Base-by-base conservation (phyloP, 1,140 invertebrate genomes). In the Sycobia sp. region DNA sequence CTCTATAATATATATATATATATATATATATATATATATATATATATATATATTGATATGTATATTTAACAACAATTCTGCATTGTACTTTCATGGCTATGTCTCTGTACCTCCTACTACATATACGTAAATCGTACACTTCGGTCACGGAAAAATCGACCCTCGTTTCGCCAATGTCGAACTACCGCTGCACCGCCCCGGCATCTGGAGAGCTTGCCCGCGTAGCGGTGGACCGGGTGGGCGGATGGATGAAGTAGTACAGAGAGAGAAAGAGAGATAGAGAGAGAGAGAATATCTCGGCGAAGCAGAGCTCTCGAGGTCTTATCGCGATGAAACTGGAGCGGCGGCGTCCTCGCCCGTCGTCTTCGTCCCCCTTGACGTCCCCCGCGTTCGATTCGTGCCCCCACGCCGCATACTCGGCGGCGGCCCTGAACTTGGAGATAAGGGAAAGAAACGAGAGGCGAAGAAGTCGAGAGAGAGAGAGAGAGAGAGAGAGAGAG, bases 261-360 rank as follows among this genome's bases (percentile, higher is more conserved):
- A 4, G 29, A 32, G 29, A 32, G 29, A 34, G 18, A 34, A 3
- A 34, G 11, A 36, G 23, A 38, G 32, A 36, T 32, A 18, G 16
- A 18, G 23, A 44, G 39, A 27, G 9, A 23, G 25, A 34, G 20
- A 55, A 55, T 27, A 59, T 62, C 44, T 25, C 46, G 32, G 14
- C 47, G 34, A 43, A 41, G 51, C 34, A 25, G n/a, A n/a, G 25
- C 43, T 2, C 43, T 46, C n/a, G 27, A 13, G 27, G 5, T 53
- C 49, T 59, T 59, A 68, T 69, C 66, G 34, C 27, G 16, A 43
- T 38, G 44, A 34, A 51, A 67, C 67, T 56, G 55, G 25, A 60
- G 22, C 38, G 20, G 29, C 51, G 11, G 29, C 29, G 29, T 43
- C 43, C 46, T 20, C 23, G 4, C 14, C 14, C 14, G 4, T n/a